Conservation (phyloP, 2,888 invertebrate species). For the Aphrophora alni region DNA sequence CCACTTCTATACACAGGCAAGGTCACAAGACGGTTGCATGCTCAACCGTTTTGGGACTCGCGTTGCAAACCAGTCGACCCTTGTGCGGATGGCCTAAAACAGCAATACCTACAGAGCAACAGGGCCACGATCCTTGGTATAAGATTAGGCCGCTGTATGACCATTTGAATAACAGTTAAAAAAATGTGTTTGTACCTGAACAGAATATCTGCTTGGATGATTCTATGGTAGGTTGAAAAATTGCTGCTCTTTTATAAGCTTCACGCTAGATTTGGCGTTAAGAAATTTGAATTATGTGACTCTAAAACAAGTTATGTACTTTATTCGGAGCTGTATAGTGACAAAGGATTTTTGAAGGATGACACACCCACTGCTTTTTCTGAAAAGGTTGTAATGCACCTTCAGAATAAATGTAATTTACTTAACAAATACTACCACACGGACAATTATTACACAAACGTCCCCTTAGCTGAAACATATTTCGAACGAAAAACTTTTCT, state of each 20-base stretch:
- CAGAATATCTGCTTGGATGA: slow-evolving; percentile 32
- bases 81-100: too few relatives aligned
- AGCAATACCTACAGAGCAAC: not conserved
- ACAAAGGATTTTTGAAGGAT: slow-evolving; percentile 18
- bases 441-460: slow-evolving; percentile 33
- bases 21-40: too few relatives aligned
- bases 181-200: not conserved
- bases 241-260: not conserved
- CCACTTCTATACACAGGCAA: too few relatives aligned
- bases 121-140: slow-evolving; percentile 25
- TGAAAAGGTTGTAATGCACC: slow-evolving; percentile 18
- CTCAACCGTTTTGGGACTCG: too few relatives aligned
- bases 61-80: too few relatives aligned
- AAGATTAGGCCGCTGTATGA: not conserved
- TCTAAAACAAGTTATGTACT: slow-evolving; percentile 23
- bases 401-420: slow-evolving; percentile 20
- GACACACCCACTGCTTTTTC: not conserved
- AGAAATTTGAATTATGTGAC: slow-evolving; percentile 33
- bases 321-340: slow-evolving; percentile 28
- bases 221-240: slow-evolving; percentile 37
- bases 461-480: slow-evolving; percentile 17
- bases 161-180: not conserved
- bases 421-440: slow-evolving; percentile 22
- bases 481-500: slow-evolving; percentile 14
- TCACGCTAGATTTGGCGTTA: slow-evolving; percentile 21